Evolutionary conservation across 2,888 invertebrate species (phyloP), one percentile per base, ranked within the genome.

Genomic region (Hoplodrina blanda): DNA sequence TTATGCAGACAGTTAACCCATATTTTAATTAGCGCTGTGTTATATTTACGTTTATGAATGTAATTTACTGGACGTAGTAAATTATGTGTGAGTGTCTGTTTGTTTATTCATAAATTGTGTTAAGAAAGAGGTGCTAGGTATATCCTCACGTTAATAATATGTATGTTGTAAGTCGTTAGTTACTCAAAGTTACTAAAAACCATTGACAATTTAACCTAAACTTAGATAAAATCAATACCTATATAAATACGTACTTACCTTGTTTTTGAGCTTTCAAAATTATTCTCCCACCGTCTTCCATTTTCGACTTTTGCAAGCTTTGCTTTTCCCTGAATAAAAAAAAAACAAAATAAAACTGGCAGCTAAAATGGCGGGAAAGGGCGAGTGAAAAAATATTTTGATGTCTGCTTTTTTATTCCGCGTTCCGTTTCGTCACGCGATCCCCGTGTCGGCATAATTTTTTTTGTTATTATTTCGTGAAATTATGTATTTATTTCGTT

Each of bases 1-100:
- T 87, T 85, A 86, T 83, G 82, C 83, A 81, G 87, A 87, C 82
- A 87, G 86, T 88, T 91, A 90, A 90, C 90, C 91, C 84, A 91
- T 85, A 91, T 91, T 90, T 87, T 90, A 91, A 90, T 89, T 87
- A 87, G 73, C 69, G 76, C 76, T 80, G 82, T 80, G 82, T 83
- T 86, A 84, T 78, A 83, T 83, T 79, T 81, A 71, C 64, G 50
- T 73, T 73, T 60, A 20, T 53, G 59, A 69, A 69, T 61, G 65
- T 67, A 70, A 56, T 57, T 37, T 56, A 59, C 30, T 56, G 41
- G 41, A 33, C 33, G 52, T 46, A 68, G 19, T 56, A 70, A 70
- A 54, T 63, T 41, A 46, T 25, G 44, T 37, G 11, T 50, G 60
- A 60, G 17, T 17, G 59, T 11, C 37, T 15, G 72, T 72, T 76